Evolutionary conservation across 2,888 invertebrate species (phyloP).

Genomic region (Epiblema foenella): DNA sequence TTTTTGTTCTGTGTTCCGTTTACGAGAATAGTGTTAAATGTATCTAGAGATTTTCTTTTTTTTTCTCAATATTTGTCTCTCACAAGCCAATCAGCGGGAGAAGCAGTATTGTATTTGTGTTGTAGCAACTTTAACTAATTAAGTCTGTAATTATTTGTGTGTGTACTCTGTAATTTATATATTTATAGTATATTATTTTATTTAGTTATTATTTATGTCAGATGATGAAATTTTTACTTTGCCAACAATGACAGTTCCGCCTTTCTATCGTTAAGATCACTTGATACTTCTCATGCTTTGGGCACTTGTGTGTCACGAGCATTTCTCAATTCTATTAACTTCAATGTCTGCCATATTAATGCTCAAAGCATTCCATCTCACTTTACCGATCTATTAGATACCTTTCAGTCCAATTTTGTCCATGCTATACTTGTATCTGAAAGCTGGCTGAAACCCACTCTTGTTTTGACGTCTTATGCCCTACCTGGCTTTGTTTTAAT

Average conservation of each 20-base stretch:
- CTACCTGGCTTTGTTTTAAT: too few species aligned
- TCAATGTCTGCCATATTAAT: background rate
- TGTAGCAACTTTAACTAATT: background rate
- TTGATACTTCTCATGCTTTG: too few species aligned
- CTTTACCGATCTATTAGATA: background rate
- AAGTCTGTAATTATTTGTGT: background rate
- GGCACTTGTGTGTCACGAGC: too few species aligned
- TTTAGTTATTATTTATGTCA: background rate
- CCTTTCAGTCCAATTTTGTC: background rate
- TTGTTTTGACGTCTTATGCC: too few species aligned
- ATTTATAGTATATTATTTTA: background rate
- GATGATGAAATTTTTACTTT: background rate
- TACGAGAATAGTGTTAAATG: background rate
- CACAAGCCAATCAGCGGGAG: background rate
- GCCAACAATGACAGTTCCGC: too few species aligned
- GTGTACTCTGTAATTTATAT: too few species aligned
- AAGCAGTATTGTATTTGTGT: background rate
- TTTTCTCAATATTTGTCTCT: background rate
- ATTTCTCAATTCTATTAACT: background rate
- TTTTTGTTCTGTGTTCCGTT: background rate
- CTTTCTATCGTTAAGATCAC: too few species aligned
- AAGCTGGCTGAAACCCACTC: too few species aligned
- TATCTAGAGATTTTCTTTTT: background rate
- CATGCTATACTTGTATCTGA: too few species aligned
- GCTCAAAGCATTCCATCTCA: constrained; percentile 3